Evolutionary conservation across 2,888 invertebrate genomes (phyloP).

Genomic region (Dasypolia templi): DNA sequence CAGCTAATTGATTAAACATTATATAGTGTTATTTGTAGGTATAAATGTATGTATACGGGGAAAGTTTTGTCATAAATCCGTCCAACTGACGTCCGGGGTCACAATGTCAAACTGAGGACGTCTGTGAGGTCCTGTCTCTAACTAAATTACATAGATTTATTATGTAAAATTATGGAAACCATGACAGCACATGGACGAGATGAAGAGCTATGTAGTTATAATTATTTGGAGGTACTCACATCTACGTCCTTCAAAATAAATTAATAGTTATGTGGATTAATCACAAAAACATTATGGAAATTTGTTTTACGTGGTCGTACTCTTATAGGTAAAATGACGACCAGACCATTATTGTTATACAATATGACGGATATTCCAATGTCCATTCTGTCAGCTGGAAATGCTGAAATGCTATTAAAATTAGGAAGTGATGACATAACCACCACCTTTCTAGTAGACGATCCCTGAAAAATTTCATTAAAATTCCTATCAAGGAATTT

Average conservation of each 20-base stretch:
- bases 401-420: constrained; percentile 1
- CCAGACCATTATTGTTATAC: not conserved
- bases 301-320: not conserved
- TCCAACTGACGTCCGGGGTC: constrained; percentile 17
- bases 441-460: not conserved
- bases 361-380: not conserved
- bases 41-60: constrained; percentile 6
- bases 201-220: not conserved
- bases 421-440: constrained; percentile 5
- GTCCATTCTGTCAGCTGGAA: not conserved
- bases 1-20: constrained; percentile 50
- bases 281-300: not conserved
- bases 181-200: not conserved
- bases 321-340: not conserved
- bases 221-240: not conserved
- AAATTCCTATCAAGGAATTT: constrained; percentile 19
- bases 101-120: constrained; percentile 12
- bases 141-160: constrained; percentile 11
- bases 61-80: constrained; percentile 43
- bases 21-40: not conserved
- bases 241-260: not conserved
- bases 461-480: too few species aligned
- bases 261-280: not conserved
- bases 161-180: not conserved
- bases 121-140: constrained; percentile 10